Evolutionary conservation across 2,797 vertebrate genomes (phyloP).

Genomic region (Rhinatrema bivittatum): DNA sequence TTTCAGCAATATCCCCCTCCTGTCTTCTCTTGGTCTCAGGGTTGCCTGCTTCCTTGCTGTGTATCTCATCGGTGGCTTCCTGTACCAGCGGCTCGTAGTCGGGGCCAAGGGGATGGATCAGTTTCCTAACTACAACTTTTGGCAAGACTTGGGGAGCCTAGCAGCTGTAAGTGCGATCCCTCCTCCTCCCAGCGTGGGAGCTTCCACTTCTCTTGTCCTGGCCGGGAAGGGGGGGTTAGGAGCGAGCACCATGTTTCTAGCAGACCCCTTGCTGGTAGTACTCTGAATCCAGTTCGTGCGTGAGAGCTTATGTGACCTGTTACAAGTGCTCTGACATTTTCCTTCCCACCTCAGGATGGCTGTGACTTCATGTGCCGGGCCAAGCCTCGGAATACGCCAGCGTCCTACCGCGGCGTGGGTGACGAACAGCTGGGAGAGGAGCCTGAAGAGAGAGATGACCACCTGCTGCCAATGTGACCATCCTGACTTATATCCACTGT

Average conservation of each 20-base stretch:
- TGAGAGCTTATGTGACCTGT: too few species aligned
- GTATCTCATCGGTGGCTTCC: slow-evolving; percentile 85
- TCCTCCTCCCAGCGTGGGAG: too few species aligned
- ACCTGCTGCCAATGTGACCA: slow-evolving; percentile 92
- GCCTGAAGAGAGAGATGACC: slow-evolving; percentile 90
- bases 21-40: slow-evolving; percentile 56
- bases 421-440: slow-evolving; percentile 81
- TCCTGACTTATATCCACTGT: too few species aligned
- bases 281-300: too few species aligned
- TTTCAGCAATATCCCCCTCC: too few species aligned
- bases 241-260: not conserved
- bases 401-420: slow-evolving; percentile 71
- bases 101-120: slow-evolving; percentile 96
- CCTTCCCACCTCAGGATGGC: slow-evolving; percentile 70
- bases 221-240: too few species aligned
- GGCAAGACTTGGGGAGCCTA: slow-evolving; percentile 88
- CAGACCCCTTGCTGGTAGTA: too few species aligned
- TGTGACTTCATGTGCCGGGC: slow-evolving; percentile 94
- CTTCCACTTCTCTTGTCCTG: not conserved
- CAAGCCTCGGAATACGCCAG: slow-evolving; percentile 60
- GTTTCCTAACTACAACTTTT: slow-evolving; percentile 87
- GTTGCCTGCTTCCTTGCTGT: slow-evolving; percentile 66
- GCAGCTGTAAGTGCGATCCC: slow-evolving; percentile 84
- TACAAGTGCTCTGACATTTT: not conserved
- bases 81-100: slow-evolving; percentile 89